A percentile compares a stretch with the other conserved stretches of the same genome.
Conservation (phyloP, 2,888 invertebrate genomes). For the Selenia dentaria region DNA sequence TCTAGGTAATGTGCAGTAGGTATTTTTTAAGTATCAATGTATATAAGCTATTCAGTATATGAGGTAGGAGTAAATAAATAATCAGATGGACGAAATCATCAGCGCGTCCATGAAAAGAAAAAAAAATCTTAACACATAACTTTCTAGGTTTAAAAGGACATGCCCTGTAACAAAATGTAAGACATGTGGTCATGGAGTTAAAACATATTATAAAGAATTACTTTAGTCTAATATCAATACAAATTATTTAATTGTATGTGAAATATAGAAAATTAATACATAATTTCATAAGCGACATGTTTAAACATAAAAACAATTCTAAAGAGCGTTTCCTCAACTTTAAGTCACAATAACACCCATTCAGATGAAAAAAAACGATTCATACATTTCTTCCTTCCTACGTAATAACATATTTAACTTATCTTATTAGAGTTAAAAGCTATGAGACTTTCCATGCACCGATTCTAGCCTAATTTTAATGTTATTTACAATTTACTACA, state of each 20-base stretch:
- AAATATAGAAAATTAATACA: background rate
- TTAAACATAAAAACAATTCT: conserved; percentile 2
- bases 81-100: conserved; percentile 63
- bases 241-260: too few species aligned
- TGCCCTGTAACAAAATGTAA: conserved; percentile 28
- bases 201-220: background rate
- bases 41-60: conserved; percentile 68
- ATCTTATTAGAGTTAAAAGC: conserved; percentile 20
- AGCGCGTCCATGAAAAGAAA: conserved; percentile 28
- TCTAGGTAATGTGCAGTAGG: conserved; percentile 17
- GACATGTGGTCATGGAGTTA: conserved; percentile 32
- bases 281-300: conserved; percentile 1
- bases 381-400: conserved; percentile 21
- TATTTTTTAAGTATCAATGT: conserved; percentile 41
- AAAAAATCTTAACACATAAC: conserved; percentile 34
- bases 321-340: conserved; percentile 20
- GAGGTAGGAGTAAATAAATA: conserved; percentile 77
- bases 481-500: conserved; percentile 38
- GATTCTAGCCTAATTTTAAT: conserved; percentile 45
- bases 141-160: too few species aligned
- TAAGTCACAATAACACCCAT: conserved; percentile 17
- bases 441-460: conserved; percentile 64
- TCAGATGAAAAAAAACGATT: conserved; percentile 12
- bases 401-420: conserved; percentile 17
- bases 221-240: background rate